Conservation (phyloP, 2,888 invertebrate species). For the Drosophila leonis region DNA sequence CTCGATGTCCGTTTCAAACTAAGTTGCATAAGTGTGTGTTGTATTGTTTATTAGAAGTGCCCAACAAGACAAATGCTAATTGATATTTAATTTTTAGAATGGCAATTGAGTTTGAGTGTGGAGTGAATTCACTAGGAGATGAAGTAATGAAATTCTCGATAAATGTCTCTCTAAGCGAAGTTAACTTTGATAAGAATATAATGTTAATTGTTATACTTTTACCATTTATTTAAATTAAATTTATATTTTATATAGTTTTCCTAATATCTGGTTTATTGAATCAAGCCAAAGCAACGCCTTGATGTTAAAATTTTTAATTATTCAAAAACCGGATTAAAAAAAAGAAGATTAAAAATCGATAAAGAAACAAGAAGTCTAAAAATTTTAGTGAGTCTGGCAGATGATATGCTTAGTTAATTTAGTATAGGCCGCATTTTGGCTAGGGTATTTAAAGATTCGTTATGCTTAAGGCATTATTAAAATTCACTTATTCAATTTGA, state of each 20-base stretch:
- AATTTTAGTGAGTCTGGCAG: background rate
- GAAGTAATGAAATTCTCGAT: background rate
- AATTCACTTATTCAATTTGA: constrained; percentile 66
- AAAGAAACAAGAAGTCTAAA: constrained; percentile 1
- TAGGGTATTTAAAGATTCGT: constrained; percentile 62
- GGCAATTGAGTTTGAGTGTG: background rate
- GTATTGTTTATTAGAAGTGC: background rate
- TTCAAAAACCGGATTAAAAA: constrained; percentile 20
- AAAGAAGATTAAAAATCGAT: background rate
- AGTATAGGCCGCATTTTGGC: constrained; percentile 6
- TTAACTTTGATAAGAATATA: background rate
- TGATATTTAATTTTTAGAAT: constrained; percentile 1
- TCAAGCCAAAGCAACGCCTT: constrained; percentile 16
- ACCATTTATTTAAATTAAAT: background rate
- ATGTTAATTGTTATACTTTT: background rate
- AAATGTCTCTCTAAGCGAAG: background rate
- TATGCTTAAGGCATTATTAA: constrained; percentile 34
- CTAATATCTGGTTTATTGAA: constrained; percentile 24
- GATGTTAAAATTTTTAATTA: constrained; percentile 8
- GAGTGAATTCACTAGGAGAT: background rate
- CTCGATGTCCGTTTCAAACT: constrained; percentile 5
- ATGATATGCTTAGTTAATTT: constrained; percentile 23
- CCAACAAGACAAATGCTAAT: constrained; percentile 1
- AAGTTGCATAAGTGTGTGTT: background rate
- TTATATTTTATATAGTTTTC: constrained; percentile 12